Base-by-base conservation (phyloP, 2,797 vertebrate genomes). In the Lindbergichthys nudifrons region DNA sequence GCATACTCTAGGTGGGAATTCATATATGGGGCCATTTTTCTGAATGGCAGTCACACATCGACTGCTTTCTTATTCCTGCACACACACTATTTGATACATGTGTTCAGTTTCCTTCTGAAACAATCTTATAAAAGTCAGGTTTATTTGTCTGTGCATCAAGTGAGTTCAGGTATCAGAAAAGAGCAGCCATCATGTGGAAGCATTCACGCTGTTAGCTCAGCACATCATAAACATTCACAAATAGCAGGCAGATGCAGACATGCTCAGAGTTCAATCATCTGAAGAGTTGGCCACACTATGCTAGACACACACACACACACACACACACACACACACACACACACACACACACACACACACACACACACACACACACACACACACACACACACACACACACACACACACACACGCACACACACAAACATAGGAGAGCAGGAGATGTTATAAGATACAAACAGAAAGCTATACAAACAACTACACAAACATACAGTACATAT, bases 171-270 rank as follows among this genome's bases (percentile, higher is more conserved):
- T 86, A 90, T 88, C 71, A 79, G 79, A 79, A 83, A 85, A 73
- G 75, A 89, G 80, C 78, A 54, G 74, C 56, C 82, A 3, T 92
- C 92, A 93, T 92, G 91, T 94, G 93, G 91, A 92, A 93, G 86
- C 90, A 64, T 91, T 93, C 90, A 89, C 48, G 73, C 81, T 89
- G 89, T 91, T 92, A 92, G 89, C 86, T 64, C 83, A 87, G 88
- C 92, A 93, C 83, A 92, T 92, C 90, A 92, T 93, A 92, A 94
- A 94, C 93, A 93, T 80, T 87, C 90, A 89, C 92, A 92, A 92
- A 94, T 91, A 89, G 90, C 90, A 91, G 91, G 91, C 92, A 94
- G 92, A 92, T 94, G 92, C 91, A 87, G 88, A 88, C 91, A 85
- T 79, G 88, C 88, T 92, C 84, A 76, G 87, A 92, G 86, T 89